phyloP scores from a whole-genome alignment of 2,797 vertebrate genomes.

The Sylvilagus floridanus region DNA sequence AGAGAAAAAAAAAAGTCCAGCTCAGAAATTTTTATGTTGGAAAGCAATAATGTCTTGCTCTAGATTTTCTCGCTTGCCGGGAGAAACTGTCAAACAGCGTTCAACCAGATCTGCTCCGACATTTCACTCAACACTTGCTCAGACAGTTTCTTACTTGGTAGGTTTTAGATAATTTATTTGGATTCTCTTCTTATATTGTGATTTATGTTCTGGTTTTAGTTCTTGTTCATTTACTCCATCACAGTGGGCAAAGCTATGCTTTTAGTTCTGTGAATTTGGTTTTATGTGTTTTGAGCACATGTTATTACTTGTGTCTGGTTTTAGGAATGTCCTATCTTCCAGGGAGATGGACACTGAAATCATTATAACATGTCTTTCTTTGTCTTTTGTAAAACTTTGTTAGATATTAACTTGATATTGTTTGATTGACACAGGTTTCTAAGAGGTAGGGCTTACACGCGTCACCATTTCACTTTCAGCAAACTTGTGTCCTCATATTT shows the following conservation, averaged over 20 bases:
- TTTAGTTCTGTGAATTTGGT: conserved; percentile 2
- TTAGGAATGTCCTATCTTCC: conserved; percentile 13
- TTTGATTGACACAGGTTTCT: not conserved
- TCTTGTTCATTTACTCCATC: not conserved
- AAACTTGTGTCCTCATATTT: not conserved
- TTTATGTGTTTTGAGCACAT: not conserved
- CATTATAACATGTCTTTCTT: not conserved
- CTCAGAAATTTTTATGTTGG: conserved; percentile 15
- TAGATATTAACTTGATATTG: not conserved
- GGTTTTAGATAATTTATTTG: conserved; percentile 31
- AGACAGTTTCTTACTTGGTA: not conserved
- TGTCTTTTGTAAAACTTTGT: not conserved
- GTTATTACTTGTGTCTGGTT: not conserved
- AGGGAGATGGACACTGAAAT: not conserved
- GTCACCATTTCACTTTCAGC: not conserved
- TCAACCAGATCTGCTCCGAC: conserved; percentile 6
- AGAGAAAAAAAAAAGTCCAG: not conserved
- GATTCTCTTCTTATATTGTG: not conserved
- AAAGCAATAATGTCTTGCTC: not conserved
- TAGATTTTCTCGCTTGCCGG: not conserved
- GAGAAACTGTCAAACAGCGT: not conserved
- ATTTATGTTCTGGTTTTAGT: conserved; percentile 9
- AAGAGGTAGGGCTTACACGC: not conserved
- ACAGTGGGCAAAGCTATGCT: not conserved
- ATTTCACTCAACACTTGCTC: not conserved